phyloP scores from a whole-genome alignment of 2,888 invertebrate species.

The Campoplex capitator region DNA sequence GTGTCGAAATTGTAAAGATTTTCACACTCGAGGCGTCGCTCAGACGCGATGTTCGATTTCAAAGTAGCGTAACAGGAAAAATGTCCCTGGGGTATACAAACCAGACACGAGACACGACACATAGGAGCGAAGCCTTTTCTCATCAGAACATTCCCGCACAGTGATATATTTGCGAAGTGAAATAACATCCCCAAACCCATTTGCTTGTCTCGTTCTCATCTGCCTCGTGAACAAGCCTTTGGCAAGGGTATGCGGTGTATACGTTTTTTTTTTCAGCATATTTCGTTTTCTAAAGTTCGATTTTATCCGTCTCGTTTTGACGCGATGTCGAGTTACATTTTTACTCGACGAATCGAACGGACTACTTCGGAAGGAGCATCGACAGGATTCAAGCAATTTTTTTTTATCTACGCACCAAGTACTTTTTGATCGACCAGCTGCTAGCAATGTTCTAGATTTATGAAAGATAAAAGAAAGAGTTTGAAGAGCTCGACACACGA shows the following conservation, averaged over 20 bases:
- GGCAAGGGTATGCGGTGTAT: constrained; percentile 2
- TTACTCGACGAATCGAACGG: neutral
- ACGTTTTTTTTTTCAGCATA: constrained; percentile 8
- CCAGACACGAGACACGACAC: constrained; percentile 32
- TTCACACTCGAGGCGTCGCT: constrained; percentile 14
- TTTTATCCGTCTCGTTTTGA: constrained; percentile 20
- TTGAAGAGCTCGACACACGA: neutral
- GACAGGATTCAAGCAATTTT: constrained; percentile 12
- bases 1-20: constrained; percentile 21
- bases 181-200: constrained; percentile 32
- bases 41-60: constrained; percentile 29
- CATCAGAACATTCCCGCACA: constrained; percentile 5
- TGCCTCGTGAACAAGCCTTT: constrained; percentile 4
- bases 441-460: constrained; percentile 3
- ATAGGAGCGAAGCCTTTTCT: constrained; percentile 35
- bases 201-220: constrained; percentile 7
- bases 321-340: constrained; percentile 33
- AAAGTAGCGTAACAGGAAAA: constrained; percentile 44
- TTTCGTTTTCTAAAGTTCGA: constrained; percentile 23
- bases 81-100: constrained; percentile 35
- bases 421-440: constrained; percentile 34
- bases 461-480: neutral
- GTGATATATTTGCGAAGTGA: constrained; percentile 26
- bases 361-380: constrained; percentile 27
- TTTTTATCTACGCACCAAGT: constrained; percentile 12